phyloP scores from a whole-genome alignment of 2,888 invertebrate species.

The Lampropteryx suffumata region DNA sequence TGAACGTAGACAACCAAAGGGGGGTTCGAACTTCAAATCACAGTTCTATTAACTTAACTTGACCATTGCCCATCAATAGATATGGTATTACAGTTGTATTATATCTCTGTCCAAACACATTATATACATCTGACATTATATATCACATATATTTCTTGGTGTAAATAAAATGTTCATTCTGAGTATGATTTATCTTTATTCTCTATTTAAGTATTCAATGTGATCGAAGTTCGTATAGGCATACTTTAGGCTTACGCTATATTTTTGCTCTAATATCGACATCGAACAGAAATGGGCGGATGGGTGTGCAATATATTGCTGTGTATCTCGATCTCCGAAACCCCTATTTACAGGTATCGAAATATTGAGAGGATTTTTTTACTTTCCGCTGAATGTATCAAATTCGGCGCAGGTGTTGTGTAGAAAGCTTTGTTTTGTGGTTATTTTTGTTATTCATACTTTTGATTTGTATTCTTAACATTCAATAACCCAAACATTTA shows the following conservation, averaged over 20 bases:
- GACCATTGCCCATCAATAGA: too few species aligned
- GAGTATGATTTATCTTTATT: too few species aligned
- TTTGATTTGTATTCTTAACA: conserved; percentile 4
- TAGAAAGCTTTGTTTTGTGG: conserved; percentile 23
- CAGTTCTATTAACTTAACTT: too few species aligned
- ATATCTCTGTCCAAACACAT: too few species aligned
- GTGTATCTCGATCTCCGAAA: conserved; percentile 61
- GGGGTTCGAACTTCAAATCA: too few species aligned
- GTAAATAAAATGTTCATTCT: too few species aligned
- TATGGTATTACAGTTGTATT: too few species aligned
- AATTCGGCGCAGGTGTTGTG: conserved; percentile 27
- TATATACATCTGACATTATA: too few species aligned
- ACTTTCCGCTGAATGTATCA: conserved; percentile 46
- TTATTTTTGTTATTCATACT: conserved; percentile 13
- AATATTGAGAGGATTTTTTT: conserved; percentile 59
- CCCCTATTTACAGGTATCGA: conserved; percentile 69
- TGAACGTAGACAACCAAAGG: not conserved
- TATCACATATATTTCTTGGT: too few species aligned
- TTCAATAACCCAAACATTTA: too few species aligned
- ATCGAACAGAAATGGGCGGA: conserved; percentile 45
- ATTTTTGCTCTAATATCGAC: conserved; percentile 20
- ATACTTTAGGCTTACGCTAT: not conserved
- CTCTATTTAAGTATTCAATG: not conserved
- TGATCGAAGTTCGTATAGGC: not conserved
- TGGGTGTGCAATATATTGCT: conserved; percentile 57